Evolutionary conservation across 2,797 vertebrate genomes (phyloP).

Genomic region (Spinibarbus caldwelli): DNA sequence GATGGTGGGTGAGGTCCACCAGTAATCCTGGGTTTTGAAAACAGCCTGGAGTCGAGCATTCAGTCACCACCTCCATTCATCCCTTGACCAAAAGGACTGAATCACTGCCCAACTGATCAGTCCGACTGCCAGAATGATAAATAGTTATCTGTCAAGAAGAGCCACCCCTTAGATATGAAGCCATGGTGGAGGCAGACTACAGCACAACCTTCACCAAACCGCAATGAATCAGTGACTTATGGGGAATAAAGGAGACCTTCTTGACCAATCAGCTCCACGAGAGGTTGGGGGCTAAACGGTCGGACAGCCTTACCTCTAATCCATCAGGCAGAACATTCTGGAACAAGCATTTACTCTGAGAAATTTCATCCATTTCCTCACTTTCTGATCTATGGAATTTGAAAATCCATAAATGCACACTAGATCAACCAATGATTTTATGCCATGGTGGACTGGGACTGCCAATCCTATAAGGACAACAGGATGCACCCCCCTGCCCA

Average conservation of each 20-base stretch:
- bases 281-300: slow-evolving; percentile 39
- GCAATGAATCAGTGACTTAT: slow-evolving; percentile 51
- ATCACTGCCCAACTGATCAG: slow-evolving; percentile 46
- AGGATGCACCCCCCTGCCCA: slow-evolving; percentile 9
- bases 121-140: slow-evolving; percentile 37
- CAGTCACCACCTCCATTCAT: slow-evolving; percentile 39
- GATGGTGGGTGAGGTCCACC: slow-evolving; percentile 12
- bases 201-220: slow-evolving; percentile 35
- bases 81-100: slow-evolving; percentile 27
- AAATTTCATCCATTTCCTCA: slow-evolving; percentile 40
- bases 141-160: slow-evolving; percentile 44
- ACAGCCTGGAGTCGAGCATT: slow-evolving; percentile 22
- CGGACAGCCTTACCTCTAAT: slow-evolving; percentile 37
- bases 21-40: slow-evolving; percentile 34
- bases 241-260: slow-evolving; percentile 33
- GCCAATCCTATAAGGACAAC: slow-evolving; percentile 19
- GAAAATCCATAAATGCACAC: slow-evolving; percentile 48
- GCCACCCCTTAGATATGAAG: slow-evolving; percentile 43
- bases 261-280: slow-evolving; percentile 40
- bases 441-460: slow-evolving; percentile 25
- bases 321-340: slow-evolving; percentile 47
- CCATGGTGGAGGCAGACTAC: slow-evolving; percentile 26
- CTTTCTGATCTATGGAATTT: slow-evolving; percentile 25
- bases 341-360: slow-evolving; percentile 39
- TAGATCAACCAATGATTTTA: slow-evolving; percentile 49